Base-by-base conservation (phyloP, 1,140 invertebrate genomes). In the Bombyx mandarina region DNA sequence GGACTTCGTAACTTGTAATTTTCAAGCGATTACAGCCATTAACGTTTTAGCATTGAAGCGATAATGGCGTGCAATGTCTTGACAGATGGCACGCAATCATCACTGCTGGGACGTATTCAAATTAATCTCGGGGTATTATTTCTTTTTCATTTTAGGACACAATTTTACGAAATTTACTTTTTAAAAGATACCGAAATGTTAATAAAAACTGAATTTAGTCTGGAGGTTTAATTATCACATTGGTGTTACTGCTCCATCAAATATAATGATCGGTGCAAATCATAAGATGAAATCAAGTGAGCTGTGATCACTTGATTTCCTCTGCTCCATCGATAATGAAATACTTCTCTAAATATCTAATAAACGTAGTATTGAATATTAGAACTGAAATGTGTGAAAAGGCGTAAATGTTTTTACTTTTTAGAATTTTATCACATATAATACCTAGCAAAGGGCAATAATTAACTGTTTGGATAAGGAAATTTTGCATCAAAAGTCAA, bases 1-100 rank as follows among this genome's bases (percentile, higher is more conserved):
- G 26, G 26, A 5, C 26, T 35, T 35, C 26, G 26, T 35, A 35
- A 35, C 26, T 35, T 35, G 26, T 35, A 5, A 35, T 35, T 35
- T 50, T 50, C 48, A 50, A 50, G 48, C 48, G n/a, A 50, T 50
- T 50, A 26, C 12, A 7, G 12, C 7, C 48, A 50, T 50, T 50
- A 50, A 50, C 48, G n/a, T 50, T 6, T 50, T 50, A 7, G 48
- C n/a, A 50, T 12, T 22, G 48, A 26, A 26, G 12, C 48, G 48
- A 50, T 50, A 50, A 50, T 50, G 48, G 26, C 12, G 12, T 50
- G 48, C 26, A 50, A 12, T 26, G 48, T 26, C 26, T 22, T 18
- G 48, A 50, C 48, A 50, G 48, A 50, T 18, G 48, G 48, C 26
- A 50, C 48, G 48, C 26, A 35, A 35, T 35, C 26, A 35, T 35